phyloP scores from a whole-genome alignment of 2,888 invertebrate species.

The Malthinus seriepunctatus region DNA sequence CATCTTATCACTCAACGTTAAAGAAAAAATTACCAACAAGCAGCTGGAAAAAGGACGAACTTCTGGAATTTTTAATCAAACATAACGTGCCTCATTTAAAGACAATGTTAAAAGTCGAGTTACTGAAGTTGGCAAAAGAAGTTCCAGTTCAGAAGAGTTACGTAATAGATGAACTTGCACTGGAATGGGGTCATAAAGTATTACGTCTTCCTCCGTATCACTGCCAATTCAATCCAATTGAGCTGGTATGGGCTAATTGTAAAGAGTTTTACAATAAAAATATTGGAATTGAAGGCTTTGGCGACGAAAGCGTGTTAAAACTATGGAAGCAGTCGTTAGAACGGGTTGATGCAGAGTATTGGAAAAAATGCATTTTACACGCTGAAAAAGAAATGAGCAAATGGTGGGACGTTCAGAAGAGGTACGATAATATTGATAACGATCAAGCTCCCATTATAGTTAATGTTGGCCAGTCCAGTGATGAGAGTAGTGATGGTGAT shows the following conservation, averaged over 20 bases:
- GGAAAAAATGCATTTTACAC: background rate
- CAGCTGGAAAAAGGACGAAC: no score
- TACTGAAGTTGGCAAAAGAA: background rate
- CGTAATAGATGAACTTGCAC: background rate
- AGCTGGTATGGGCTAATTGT: background rate
- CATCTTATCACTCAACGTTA: background rate
- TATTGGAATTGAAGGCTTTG: background rate
- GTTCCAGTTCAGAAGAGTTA: background rate
- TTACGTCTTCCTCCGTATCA: background rate
- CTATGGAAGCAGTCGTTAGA: background rate
- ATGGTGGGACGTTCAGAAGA: background rate
- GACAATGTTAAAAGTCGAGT: background rate
- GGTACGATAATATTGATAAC: background rate
- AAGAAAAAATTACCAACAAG: background rate
- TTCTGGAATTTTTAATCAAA: background rate
- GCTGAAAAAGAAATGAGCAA: background rate
- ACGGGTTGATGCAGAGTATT: background rate
- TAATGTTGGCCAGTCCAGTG: background rate
- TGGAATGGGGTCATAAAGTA: background rate
- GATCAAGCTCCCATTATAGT: background rate
- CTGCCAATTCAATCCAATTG: slow-evolving; percentile 2
- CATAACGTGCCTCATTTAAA: background rate
- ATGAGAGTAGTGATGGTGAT: no score
- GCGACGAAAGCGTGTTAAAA: no score
- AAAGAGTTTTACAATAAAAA: slow-evolving; percentile 4